Percentiles rank a stretch among this genome's conserved stretches.
These are phyloP conservation scores for Lasioglossum vierecki DNA, from an alignment of 2,888 invertebrate species.

Conservation along the genomic window DNA sequence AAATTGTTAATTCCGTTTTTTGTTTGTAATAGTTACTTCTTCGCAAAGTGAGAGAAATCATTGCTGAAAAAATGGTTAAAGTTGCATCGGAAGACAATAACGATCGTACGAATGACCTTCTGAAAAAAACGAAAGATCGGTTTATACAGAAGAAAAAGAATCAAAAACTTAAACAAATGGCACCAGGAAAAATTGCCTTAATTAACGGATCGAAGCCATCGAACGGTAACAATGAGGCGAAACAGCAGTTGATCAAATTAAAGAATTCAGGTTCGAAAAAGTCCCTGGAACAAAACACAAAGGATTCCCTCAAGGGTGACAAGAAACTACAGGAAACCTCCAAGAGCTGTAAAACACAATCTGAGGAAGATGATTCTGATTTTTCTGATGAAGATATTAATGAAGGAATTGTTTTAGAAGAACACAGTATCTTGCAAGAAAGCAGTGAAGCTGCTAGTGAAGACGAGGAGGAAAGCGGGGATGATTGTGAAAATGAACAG, in stretches of 20 bases:
- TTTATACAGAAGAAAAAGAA: constrained; percentile 57
- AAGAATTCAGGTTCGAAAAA: constrained; percentile 13
- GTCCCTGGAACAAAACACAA: background rate
- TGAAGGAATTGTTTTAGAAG: constrained; percentile 37
- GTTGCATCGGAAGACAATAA: background rate
- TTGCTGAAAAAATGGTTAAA: constrained; percentile 48
- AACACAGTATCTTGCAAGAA: constrained; percentile 36
- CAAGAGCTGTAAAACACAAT: background rate
- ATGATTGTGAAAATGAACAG: constrained; percentile 15
- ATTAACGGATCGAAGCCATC: constrained; percentile 49
- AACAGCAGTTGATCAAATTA: constrained; percentile 7
- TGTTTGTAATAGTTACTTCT: background rate
- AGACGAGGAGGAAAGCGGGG: constrained; percentile 44
- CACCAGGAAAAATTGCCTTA: constrained; percentile 67
- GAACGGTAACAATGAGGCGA: background rate
- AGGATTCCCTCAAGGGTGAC: background rate
- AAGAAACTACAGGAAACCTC: constrained; percentile 12
- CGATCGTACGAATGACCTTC: background rate
- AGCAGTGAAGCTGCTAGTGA: constrained; percentile 29
- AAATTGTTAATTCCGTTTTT: background rate
- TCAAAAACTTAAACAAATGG: constrained; percentile 72
- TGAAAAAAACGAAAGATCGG: constrained; percentile 34
- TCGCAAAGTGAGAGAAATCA: background rate
- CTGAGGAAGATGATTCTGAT: constrained; percentile 21
- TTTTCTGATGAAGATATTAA: constrained; percentile 44